Base-by-base conservation (phyloP, 2,113 vertebrate species). In the Osmerus mordax region DNA sequence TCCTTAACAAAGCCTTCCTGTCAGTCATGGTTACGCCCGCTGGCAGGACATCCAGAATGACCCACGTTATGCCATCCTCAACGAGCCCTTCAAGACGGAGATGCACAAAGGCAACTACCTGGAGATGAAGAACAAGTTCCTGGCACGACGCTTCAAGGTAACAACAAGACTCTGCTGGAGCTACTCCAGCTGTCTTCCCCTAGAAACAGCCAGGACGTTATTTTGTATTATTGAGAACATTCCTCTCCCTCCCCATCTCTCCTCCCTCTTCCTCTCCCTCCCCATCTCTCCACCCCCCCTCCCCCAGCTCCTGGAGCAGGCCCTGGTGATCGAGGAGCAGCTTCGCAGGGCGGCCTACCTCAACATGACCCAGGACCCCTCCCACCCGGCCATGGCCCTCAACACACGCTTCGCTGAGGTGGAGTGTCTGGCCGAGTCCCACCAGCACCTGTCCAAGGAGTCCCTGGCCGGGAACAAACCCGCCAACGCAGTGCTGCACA, bases 11-110 rank as follows among this genome's bases (percentile, higher is more conserved):
- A 0, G 29, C 14, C 28, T 63, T 0, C 12, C 4, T 15, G 67
- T 65, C 89, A 98, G 97, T 73, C 97, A 99, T 0, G 97, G 97
- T 84, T 98, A 99, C 0, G 97, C 97, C 56, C 96, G 97, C 83
- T 99, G 97, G 97, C 96, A 99, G 83, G 97, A 99, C 90, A 97
- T 99, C 79, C 97, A 99, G 92, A 99, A 98, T 0, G 97, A 99
- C 87, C 95, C 96, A 0, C 90, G 94, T 4, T 99, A 96, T 0
- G 90, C 94, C 58, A 97, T 99, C 81, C 93, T 99, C 64, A 99
- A 99, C 0, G 96, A 99, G 84, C 97, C 97, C 14, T 99, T 99
- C 88, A 98, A 97, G 85, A 96, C 94, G 0, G 97, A 98, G 92
- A 91, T 97, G 68, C 95, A 98, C 83, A 99, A 99, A 79, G 96